phyloP scores from a whole-genome alignment of 2,797 vertebrate genomes.

The Sebastes oblongus region DNA sequence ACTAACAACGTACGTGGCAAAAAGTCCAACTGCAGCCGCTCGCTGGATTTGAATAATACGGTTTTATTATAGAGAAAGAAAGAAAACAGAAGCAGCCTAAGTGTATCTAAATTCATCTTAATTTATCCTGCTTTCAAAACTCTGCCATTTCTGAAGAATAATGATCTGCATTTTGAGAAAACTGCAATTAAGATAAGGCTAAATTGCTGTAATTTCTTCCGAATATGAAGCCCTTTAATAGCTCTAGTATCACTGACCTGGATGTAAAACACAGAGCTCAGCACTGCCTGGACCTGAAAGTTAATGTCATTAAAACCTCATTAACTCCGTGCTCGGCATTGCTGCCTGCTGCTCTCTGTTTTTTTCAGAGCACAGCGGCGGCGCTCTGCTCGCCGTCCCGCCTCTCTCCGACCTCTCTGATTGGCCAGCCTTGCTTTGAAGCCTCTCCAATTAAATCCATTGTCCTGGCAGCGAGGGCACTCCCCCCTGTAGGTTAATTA shows the following conservation, averaged over 20 bases:
- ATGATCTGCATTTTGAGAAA: not conserved
- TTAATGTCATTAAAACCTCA: slow-evolving; percentile 63
- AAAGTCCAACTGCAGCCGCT: slow-evolving; percentile 6
- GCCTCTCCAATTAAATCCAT: slow-evolving; percentile 63
- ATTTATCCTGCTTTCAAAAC: slow-evolving; percentile 4
- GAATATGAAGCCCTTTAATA: not conserved
- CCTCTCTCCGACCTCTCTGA: slow-evolving; percentile 35
- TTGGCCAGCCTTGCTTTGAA: slow-evolving; percentile 53
- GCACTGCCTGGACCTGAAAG: slow-evolving; percentile 33
- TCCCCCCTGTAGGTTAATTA: slow-evolving; percentile 78
- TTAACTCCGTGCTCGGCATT: slow-evolving; percentile 36
- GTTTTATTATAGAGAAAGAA: slow-evolving; percentile 5
- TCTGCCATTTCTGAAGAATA: not conserved
- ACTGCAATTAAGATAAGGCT: not conserved
- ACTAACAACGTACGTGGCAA: not conserved
- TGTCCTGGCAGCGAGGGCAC: slow-evolving; percentile 40
- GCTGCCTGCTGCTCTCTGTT: slow-evolving; percentile 17
- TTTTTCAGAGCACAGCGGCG: not conserved
- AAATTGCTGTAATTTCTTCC: not conserved
- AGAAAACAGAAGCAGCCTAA: not conserved
- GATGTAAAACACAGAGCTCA: slow-evolving; percentile 48
- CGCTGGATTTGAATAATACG: slow-evolving; percentile 22
- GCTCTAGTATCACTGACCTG: slow-evolving; percentile 15
- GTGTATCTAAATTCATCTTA: slow-evolving; percentile 13
- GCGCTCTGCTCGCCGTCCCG: not conserved